A percentile compares a stretch with the other conserved stretches of the same genome.
Conservation (phyloP, 2,113 vertebrate species). For the Sterrhoptilus dennistouni region DNA sequence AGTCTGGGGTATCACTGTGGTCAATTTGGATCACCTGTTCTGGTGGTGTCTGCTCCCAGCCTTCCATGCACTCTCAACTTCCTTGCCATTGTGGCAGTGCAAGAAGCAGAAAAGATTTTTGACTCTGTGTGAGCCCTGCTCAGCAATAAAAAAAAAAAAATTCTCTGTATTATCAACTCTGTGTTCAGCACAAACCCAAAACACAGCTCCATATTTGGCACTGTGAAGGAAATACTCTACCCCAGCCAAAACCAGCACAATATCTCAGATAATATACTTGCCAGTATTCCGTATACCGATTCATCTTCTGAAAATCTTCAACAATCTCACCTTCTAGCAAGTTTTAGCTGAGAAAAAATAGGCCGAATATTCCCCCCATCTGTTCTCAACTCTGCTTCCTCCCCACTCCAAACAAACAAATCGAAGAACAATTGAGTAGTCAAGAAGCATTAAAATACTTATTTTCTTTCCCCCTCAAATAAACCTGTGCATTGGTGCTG, state of each 20-base stretch:
- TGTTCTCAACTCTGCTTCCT: not conserved
- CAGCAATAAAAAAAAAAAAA: not conserved
- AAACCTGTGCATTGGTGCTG: not conserved
- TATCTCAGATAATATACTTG: not conserved
- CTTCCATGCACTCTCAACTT: not conserved
- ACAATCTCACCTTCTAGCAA: not conserved
- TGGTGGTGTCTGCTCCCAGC: not conserved
- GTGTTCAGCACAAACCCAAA: not conserved
- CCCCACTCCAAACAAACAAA: not conserved
- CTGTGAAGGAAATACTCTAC: not conserved
- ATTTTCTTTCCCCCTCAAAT: fast-evolving
- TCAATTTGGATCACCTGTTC: too few relatives aligned
- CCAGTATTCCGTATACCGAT: not conserved
- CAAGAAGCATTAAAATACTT: not conserved
- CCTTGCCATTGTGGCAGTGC: fast-evolving
- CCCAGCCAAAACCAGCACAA: not conserved
- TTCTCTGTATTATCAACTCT: not conserved
- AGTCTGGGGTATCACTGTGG: not conserved
- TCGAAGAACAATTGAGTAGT: not conserved
- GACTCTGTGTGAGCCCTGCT: not conserved
- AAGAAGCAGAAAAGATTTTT: not conserved
- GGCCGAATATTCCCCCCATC: not conserved
- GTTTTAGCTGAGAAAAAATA: not conserved
- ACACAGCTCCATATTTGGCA: too few relatives aligned
- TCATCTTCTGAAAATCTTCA: not conserved